Evolutionary conservation across 1,140 invertebrate genomes (phyloP), one percentile per base, ranked within the genome.

Genomic region (Drosophila mojavensis): DNA sequence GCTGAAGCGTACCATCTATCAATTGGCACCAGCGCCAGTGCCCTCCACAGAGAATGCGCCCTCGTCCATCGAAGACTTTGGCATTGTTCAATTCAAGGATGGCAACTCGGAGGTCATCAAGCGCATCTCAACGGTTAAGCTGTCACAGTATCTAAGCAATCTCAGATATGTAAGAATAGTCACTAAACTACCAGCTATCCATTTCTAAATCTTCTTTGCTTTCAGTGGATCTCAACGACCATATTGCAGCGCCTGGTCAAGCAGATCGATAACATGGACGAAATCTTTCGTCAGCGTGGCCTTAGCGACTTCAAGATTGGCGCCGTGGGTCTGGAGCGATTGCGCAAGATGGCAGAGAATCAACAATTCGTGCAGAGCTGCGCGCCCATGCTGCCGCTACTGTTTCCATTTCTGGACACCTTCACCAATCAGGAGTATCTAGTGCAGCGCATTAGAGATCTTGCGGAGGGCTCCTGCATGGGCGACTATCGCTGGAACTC

Each of bases 361-460:
- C 91, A 92, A 63, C 90, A 90, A 45, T 94, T 94, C 55, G 94
- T 96, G 53, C 93, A 94, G 41, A 93, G 94, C 28, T 94, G 94
- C 76, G 94, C 97, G 24, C 96, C 96, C 1, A 95, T 95, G 48
- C 90, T 97, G 53, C 94, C 95, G 6, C 93, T 94, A 45, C 82
- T 98, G 3, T 92, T 97, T 11, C 96, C 96, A 1, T 98, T 97
- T 91, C 91, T 98, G 65, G 96, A 97, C 80, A 91, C 96, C 5
- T 95, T 95, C 4, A 94, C 94, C 5, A 96, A 97, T 93, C 97
- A 98, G 84, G 96, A 97, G 91, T 98, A 97, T 93, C 90, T 97
- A 9, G 94, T 97, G 3, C 94, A 95, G 56, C 93, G 97, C 79
- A 95, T 97, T 13, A 94, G 94, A 93, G 95, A 96, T 66, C 93